These are phyloP conservation scores for Parnassius orleans DNA, from an alignment of 2,888 invertebrate genomes.

Conservation along the genomic window DNA sequence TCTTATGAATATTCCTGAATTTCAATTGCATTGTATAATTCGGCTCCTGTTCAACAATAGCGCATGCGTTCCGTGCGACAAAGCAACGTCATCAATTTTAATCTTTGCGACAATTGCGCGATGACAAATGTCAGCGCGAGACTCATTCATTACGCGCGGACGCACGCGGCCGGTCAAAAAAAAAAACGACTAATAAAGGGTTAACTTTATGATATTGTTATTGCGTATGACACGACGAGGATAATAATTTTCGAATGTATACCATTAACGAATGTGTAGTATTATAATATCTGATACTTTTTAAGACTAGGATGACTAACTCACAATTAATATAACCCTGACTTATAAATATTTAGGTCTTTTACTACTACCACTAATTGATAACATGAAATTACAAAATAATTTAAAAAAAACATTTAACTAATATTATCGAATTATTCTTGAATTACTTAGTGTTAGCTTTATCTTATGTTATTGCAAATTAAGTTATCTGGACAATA, in stretches of 20 bases:
- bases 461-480: background rate
- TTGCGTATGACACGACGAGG: slow-evolving; percentile 54
- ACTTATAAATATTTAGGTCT: too few species aligned
- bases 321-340: too few species aligned
- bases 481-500: slow-evolving; percentile 3
- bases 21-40: slow-evolving; percentile 55
- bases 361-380: too few species aligned
- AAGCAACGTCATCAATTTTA: slow-evolving; percentile 80
- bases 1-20: slow-evolving; percentile 39
- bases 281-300: background rate
- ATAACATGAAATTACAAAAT: too few species aligned
- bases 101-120: slow-evolving; percentile 79
- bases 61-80: slow-evolving; percentile 62
- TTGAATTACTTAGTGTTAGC: too few species aligned
- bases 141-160: slow-evolving; percentile 73
- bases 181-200: slow-evolving; percentile 74
- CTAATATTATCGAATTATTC: too few species aligned
- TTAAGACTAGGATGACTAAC: too few species aligned
- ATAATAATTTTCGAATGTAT: slow-evolving; percentile 49
- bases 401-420: too few species aligned
- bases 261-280: slow-evolving; percentile 1
- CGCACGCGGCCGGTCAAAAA: slow-evolving; percentile 60
- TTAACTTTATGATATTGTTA: slow-evolving; percentile 61
- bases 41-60: slow-evolving; percentile 54
- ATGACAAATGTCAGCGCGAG: slow-evolving; percentile 78